Percentiles rank a stretch among this genome's conserved stretches.
Conservation (phyloP, 2,888 invertebrate species). For the Tenthredo scrophulariae region DNA sequence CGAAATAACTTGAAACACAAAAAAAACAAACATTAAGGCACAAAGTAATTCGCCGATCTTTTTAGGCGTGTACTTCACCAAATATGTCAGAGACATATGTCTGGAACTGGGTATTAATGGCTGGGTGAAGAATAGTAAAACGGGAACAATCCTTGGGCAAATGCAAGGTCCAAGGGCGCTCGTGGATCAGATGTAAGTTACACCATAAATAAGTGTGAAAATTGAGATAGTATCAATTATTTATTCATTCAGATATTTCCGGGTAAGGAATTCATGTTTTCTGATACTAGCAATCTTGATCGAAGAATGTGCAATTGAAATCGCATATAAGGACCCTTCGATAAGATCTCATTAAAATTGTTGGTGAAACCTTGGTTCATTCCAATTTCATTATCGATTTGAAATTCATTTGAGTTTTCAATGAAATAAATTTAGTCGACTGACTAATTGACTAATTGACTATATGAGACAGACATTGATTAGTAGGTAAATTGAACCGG, state of each 20-base stretch:
- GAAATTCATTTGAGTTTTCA: too few species aligned
- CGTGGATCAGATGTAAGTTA: constrained; percentile 91
- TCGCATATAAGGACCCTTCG: not conserved
- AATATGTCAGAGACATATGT: constrained; percentile 91
- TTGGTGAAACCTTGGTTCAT: not conserved
- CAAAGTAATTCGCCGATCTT: constrained; percentile 42
- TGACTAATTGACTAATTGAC: not conserved
- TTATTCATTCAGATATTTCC: not conserved
- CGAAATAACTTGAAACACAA: not conserved
- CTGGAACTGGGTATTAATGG: constrained; percentile 88
- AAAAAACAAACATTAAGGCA: not conserved
- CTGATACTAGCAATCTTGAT: not conserved
- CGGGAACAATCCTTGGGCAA: constrained; percentile 93
- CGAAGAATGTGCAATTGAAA: not conserved
- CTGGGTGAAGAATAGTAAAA: constrained; percentile 95
- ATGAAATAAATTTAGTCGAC: not conserved
- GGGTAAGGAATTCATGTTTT: not conserved
- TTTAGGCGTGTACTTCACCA: constrained; percentile 92
- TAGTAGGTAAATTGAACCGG: constrained; percentile 11
- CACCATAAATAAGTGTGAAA: not conserved
- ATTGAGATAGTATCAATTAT: not conserved
- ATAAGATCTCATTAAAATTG: not conserved
- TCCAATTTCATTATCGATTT: not conserved
- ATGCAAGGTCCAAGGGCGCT: constrained; percentile 90
- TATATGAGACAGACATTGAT: not conserved